Percentiles rank a stretch among this genome's conserved stretches.
Evolutionary conservation across 2,113 vertebrate species (phyloP).

Genomic region (Microcebus lehilahytsara): DNA sequence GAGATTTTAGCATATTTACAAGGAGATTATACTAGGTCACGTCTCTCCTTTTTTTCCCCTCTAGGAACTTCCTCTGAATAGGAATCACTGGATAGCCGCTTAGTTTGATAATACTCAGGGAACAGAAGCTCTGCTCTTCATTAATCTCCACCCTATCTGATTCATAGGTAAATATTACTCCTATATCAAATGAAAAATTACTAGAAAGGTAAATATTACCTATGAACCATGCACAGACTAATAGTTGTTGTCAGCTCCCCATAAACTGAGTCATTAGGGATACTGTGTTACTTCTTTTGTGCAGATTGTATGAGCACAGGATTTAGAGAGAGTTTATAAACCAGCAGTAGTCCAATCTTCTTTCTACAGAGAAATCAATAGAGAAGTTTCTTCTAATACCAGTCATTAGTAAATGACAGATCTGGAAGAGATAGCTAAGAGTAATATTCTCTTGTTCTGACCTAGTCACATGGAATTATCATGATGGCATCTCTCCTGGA

Average conservation of each 20-base stretch:
- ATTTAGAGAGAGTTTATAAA: not conserved
- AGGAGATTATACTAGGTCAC: not conserved
- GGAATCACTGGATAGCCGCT: not conserved
- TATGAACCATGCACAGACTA: not conserved
- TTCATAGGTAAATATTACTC: not conserved
- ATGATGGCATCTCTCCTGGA: not conserved
- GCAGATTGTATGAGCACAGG: accelerated
- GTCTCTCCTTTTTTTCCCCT: not conserved
- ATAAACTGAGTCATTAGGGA: not conserved
- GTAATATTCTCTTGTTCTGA: not conserved
- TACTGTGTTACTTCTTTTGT: not conserved
- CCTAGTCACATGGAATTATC: not conserved
- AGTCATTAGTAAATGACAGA: not conserved
- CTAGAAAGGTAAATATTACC: not conserved
- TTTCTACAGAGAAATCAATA: not conserved
- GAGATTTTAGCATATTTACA: not conserved
- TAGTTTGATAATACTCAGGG: not conserved
- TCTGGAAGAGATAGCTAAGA: not conserved
- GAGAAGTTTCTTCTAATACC: not conserved
- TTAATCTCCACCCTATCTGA: not conserved
- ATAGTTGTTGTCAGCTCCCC: not conserved
- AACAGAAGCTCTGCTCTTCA: not conserved
- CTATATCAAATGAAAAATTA: not conserved
- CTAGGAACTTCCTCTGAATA: not conserved
- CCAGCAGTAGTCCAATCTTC: not conserved